Evolutionary conservation across 2,113 vertebrate genomes (phyloP), one percentile per base, ranked within the genome.

Genomic region (Antennarius striatus): DNA sequence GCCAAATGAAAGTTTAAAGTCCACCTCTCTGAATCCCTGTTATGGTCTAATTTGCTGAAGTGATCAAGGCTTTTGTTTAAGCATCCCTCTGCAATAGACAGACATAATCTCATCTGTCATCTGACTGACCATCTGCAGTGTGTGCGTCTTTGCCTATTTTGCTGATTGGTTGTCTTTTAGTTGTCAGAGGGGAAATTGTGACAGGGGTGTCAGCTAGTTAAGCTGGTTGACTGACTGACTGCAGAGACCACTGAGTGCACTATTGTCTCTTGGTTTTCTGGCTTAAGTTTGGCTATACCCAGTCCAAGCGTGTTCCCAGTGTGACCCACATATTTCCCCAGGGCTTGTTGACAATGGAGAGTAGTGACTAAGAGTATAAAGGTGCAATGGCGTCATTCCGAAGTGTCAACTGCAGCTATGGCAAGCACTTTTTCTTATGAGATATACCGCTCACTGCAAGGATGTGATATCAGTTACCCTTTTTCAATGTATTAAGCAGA

Each of bases 31-130:
- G 71, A 83, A 71, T 70, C 63, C 62, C 52, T 73, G 1, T 4
- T 49, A 60, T n/a, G 29, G 63, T 81, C 63, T 56, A 72, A 77
- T 81, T 81, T 73, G 61, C 81, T 29, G 15, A 62, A 60, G 75
- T 81, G 65, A 77, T 86, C 69, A 71, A 74, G 57, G 68, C 70
- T 49, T 67, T 42, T 36, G 56, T 79, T 77, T 67, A 50, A 84
- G 68, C 63, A 29, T 64, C 68, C 32, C 58, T 28, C 48, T 28
- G 53, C 56, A 48, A 30, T 7, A 12, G 65, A 64, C 62, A 46
- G 69, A 81, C 71, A 12, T 72, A 71, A 63, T 75, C 79, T 79
- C 71, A 51, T 84, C 63, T 75, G 70, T 54, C 77, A 53, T 56
- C 79, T 56, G 80, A 78, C 61, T 78, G 32, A 47, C 67, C 16